Evolutionary conservation across 2,888 invertebrate species (phyloP), one percentile per base, ranked within the genome.

Genomic region (Nomada hirtipes): DNA sequence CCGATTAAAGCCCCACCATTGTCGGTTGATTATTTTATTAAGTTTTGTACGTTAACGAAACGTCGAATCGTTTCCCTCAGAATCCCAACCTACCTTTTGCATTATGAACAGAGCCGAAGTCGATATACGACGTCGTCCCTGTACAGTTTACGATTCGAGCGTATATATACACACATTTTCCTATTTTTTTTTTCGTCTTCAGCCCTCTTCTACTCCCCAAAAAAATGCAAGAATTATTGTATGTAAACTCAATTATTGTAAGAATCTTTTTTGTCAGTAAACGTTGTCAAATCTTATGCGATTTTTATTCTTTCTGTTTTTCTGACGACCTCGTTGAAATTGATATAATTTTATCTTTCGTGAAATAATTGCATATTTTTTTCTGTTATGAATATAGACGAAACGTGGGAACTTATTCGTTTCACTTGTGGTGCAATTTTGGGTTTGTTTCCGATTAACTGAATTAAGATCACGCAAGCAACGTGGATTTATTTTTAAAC

Each of bases 11-110:
- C 90, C 90, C 90, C 88, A 86, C 79, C 85, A 90, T 86, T 87
- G 89, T 91, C 90, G 90, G 89, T 90, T 90, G 90, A 90, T 91
- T 88, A 89, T 90, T 89, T 85, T 88, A 89, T 87, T 88, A 89
- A 89, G 83, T 89, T 87, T 85, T 78, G 42, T 88, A 86, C 59
- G 77, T 83, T 76, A 83, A 60, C 69, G 55, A 47, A 69, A 52
- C 44, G 52, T 61, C 64, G 64, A 70, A 23, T 52, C n/a, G 26
- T 29, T 74, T 71, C 61, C 55, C 53, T 65, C 64, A 23, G 53
- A 29, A 64, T 60, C 26, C 42, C 44, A 67, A 61, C 63, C 69
- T 65, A 59, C 65, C 60, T 72, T 71, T 50, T 67, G 68, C 60
- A 26, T 69, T 65, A 57, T 70, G 75, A 67, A 47, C 42, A 52